A percentile compares a stretch with the other conserved stretches of the same genome.
Evolutionary conservation across 2,113 vertebrate species (phyloP).

Genomic region (Spea multiplicata): DNA sequence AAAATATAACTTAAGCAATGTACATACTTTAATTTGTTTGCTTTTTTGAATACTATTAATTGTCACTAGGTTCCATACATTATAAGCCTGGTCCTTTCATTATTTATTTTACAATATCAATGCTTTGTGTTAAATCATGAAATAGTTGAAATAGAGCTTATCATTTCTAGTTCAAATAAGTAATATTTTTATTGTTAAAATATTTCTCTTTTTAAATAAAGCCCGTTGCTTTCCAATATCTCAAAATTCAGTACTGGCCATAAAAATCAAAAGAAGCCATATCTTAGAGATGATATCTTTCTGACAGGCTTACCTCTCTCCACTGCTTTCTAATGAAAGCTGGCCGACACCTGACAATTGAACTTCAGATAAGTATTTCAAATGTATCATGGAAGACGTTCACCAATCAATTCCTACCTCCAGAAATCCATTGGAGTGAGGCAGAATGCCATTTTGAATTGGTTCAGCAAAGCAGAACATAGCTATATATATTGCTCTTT

Average conservation of each 20-base stretch:
- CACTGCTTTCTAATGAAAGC: conserved; percentile 61
- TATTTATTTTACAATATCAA: too few relatives aligned
- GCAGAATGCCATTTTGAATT: conserved; percentile 59
- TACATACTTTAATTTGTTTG: too few relatives aligned
- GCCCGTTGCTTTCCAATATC: conserved; percentile 21
- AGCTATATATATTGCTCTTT: conserved; percentile 32
- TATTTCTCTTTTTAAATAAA: conserved; percentile 2
- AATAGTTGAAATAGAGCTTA: too few relatives aligned
- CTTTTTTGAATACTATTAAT: too few relatives aligned
- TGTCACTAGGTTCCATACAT: too few relatives aligned
- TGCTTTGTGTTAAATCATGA: too few relatives aligned
- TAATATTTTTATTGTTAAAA: background rate
- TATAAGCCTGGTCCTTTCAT: too few relatives aligned
- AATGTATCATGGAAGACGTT: conserved; percentile 62
- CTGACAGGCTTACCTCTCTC: conserved; percentile 57
- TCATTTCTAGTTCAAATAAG: too few relatives aligned
- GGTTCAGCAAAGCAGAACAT: conserved; percentile 53
- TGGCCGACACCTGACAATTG: conserved; percentile 61
- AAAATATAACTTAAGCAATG: too few relatives aligned
- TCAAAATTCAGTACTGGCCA: conserved; percentile 45
- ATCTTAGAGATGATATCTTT: conserved; percentile 55
- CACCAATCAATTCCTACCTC: conserved; percentile 62
- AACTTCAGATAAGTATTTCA: conserved; percentile 65
- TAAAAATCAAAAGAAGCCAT: conserved; percentile 53
- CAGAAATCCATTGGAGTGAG: conserved; percentile 55